Conservation (phyloP, 2,888 invertebrate genomes). For the Acleris sparsana region DNA sequence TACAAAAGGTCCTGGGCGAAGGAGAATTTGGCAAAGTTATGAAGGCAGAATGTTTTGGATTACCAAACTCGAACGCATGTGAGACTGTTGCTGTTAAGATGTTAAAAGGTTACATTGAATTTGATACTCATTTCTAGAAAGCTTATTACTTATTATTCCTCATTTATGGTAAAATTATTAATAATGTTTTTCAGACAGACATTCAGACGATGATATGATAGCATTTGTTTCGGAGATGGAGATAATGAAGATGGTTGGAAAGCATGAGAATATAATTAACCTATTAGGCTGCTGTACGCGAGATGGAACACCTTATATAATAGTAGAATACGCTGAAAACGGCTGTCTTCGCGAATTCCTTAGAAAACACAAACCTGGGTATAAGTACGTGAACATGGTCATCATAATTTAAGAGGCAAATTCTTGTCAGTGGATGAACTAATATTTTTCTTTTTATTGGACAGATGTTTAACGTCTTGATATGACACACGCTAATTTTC, state of each 20-base stretch:
- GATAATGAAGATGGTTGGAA: slow-evolving; percentile 99
- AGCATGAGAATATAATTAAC: slow-evolving; percentile 98
- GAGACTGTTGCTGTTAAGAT: slow-evolving; percentile 98
- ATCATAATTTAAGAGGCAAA: too few species aligned
- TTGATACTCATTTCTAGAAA: neutral
- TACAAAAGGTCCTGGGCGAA: slow-evolving; percentile 95
- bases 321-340: slow-evolving; percentile 94
- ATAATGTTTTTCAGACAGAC: slow-evolving; percentile 88
- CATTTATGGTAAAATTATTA: too few species aligned
- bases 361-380: slow-evolving; percentile 89
- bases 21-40: slow-evolving; percentile 99
- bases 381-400: neutral
- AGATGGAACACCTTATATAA: slow-evolving; percentile 93
- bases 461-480: too few species aligned
- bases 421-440: too few species aligned
- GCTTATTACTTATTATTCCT: too few species aligned
- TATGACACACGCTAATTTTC: neutral
- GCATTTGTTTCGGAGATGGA: slow-evolving; percentile 99
- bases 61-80: slow-evolving; percentile 86
- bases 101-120: slow-evolving; percentile 89
- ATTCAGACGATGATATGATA: slow-evolving; percentile 98
- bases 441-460: too few species aligned
- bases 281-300: slow-evolving; percentile 98
- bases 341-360: slow-evolving; percentile 98
- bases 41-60: slow-evolving; percentile 91